phyloP scores from a whole-genome alignment of 2,888 invertebrate genomes.

The Drosophila neonasuta region DNA sequence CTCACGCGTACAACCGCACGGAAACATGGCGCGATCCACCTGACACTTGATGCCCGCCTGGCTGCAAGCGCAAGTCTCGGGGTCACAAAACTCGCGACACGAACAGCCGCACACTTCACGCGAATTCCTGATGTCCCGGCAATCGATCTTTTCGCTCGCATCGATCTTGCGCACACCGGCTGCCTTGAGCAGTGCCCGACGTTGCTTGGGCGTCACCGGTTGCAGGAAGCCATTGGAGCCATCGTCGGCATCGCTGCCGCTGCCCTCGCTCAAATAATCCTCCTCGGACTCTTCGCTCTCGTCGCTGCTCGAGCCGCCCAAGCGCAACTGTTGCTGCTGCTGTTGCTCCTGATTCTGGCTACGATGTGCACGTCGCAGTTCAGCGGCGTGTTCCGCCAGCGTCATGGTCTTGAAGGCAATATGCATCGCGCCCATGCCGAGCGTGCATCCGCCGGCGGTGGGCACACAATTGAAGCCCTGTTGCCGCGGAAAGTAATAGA shows the following conservation, averaged over 20 bases:
- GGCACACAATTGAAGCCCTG: slow-evolving; percentile 96
- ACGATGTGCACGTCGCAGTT: slow-evolving; percentile 93
- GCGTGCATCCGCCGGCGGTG: slow-evolving; percentile 93
- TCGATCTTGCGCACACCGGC: slow-evolving; percentile 97
- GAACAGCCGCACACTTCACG: slow-evolving; percentile 97
- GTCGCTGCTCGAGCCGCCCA: slow-evolving; percentile 85
- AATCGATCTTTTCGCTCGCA: slow-evolving; percentile 95
- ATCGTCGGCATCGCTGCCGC: slow-evolving; percentile 92
- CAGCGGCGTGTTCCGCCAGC: slow-evolving; percentile 93
- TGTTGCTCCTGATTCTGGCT: slow-evolving; percentile 86
- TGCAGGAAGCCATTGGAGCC: slow-evolving; percentile 95
- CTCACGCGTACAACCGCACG: slow-evolving; percentile 97
- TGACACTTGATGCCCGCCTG: slow-evolving; percentile 96
- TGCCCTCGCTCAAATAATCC: slow-evolving; percentile 86
- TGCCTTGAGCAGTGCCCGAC: slow-evolving; percentile 93
- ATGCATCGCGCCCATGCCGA: slow-evolving; percentile 93
- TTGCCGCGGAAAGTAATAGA: slow-evolving; percentile 96
- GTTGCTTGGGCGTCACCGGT: slow-evolving; percentile 95
- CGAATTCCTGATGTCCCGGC: slow-evolving; percentile 94
- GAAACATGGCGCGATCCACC: slow-evolving; percentile 97
- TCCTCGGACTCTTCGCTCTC: slow-evolving; percentile 94
- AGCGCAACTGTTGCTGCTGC: slow-evolving; percentile 39
- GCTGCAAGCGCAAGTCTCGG: slow-evolving; percentile 97
- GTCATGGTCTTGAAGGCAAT: slow-evolving; percentile 89
- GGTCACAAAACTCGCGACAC: slow-evolving; percentile 96